Evolutionary conservation across 37 sponge, comb jelly and placozoan genomes (phyloP).

Genomic region (Spongia lamella): DNA sequence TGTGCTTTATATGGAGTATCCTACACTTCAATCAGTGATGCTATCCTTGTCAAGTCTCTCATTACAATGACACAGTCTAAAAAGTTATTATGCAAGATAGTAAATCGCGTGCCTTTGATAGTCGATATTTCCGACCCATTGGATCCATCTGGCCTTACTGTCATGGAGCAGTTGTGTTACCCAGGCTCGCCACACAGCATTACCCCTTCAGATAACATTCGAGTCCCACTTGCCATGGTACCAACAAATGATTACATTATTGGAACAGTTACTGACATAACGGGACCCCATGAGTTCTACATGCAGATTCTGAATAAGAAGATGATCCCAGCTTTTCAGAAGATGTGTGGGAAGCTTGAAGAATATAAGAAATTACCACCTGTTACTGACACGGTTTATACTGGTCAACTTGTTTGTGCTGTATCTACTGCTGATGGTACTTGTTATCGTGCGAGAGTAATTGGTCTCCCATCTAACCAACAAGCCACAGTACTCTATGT

Average conservation of each 20-base stretch:
- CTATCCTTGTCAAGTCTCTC: too few relatives aligned
- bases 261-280: constrained; percentile 25
- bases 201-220: neutral
- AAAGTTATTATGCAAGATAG: constrained; percentile 13
- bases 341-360: too few relatives aligned
- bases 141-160: neutral
- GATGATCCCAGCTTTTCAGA: too few relatives aligned
- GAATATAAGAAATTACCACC: too few relatives aligned
- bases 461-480: too few relatives aligned
- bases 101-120: constrained; percentile 17
- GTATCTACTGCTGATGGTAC: too few relatives aligned
- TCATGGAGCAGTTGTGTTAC: constrained; percentile 9
- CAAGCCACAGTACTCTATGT: neutral
- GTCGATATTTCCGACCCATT: constrained; percentile 4
- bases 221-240: neutral
- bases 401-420: too few relatives aligned
- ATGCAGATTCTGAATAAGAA: constrained; percentile 24
- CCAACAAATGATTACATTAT: constrained; percentile 2
- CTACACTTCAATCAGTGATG: too few relatives aligned
- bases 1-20: too few relatives aligned
- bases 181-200: neutral
- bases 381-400: too few relatives aligned
- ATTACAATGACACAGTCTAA: too few relatives aligned
- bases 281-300: constrained; percentile 39
- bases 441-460: too few relatives aligned